Evolutionary conservation across 2,113 vertebrate genomes (phyloP).

Genomic region (Lagenorhynchus albirostris): DNA sequence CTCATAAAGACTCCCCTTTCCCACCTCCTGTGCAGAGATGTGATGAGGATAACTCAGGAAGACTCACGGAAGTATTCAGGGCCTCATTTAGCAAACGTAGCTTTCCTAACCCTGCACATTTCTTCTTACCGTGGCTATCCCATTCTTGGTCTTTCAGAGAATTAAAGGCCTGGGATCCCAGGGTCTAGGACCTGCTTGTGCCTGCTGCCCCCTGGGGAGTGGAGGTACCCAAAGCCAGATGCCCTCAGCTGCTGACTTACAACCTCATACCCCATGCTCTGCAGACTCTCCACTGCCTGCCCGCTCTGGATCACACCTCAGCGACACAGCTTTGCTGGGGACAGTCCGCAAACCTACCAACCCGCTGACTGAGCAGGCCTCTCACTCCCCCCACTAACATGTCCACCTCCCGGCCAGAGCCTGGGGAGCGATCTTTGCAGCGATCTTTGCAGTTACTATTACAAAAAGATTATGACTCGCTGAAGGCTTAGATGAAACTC

Average conservation of each 20-base stretch:
- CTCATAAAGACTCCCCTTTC: background rate
- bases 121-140: background rate
- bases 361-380: background rate
- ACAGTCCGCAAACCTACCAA: background rate
- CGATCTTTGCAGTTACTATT: no score
- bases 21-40: background rate
- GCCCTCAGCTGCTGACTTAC: no score
- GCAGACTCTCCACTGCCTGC: background rate
- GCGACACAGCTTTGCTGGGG: background rate
- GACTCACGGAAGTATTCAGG: background rate
- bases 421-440: background rate
- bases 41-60: background rate
- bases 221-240: background rate
- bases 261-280: no score
- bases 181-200: background rate
- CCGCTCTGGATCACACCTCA: background rate
- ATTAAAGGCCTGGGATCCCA: background rate
- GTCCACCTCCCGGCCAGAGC: background rate
- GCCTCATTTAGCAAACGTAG: background rate
- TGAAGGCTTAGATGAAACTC: no score
- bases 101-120: background rate
- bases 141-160: background rate
- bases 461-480: no score
- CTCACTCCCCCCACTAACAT: background rate
- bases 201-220: background rate